A percentile compares a stretch with the other conserved stretches of the same genome.
Evolutionary conservation across 2,113 vertebrate genomes (phyloP).

Genomic region (Gnathonemus echidnorhynchus): DNA sequence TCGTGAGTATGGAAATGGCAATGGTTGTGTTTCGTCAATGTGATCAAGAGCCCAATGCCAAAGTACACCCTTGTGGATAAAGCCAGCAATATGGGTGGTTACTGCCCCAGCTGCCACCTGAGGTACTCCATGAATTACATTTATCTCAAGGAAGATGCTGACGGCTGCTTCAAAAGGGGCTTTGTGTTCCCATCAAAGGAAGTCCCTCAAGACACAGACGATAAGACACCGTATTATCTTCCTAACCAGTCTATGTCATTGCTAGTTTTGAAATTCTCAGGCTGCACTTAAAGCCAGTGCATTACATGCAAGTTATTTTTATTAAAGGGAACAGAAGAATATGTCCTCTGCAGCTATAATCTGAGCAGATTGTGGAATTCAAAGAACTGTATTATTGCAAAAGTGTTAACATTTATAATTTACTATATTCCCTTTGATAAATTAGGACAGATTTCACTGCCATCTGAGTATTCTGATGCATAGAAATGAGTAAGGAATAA

Average conservation of each 20-base stretch:
- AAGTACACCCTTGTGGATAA: slow-evolving; percentile 6
- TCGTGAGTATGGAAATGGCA: not conserved
- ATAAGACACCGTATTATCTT: not conserved
- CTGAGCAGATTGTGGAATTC: not conserved
- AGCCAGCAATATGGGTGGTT: slow-evolving; percentile 45
- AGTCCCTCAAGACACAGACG: not conserved
- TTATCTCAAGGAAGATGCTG: slow-evolving; percentile 51
- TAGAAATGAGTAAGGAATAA: not conserved
- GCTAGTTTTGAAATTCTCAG: not conserved
- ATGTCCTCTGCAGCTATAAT: not conserved
- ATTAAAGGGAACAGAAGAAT: not conserved
- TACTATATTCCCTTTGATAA: not conserved
- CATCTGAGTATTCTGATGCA: not conserved
- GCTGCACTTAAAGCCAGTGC: not conserved
- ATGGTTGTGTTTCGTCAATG: not conserved
- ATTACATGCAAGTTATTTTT: not conserved
- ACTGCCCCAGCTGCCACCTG: slow-evolving; percentile 60
- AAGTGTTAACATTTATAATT: not conserved
- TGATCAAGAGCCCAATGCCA: not conserved
- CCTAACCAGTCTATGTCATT: not conserved
- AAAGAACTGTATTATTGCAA: not conserved
- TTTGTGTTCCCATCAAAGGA: not conserved
- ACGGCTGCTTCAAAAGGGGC: not conserved
- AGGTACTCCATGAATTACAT: slow-evolving; percentile 63
- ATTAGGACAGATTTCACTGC: not conserved